These are phyloP conservation scores for Phalanger gymnotis DNA, from an alignment of 2,797 vertebrate genomes.

Conservation along the genomic window DNA sequence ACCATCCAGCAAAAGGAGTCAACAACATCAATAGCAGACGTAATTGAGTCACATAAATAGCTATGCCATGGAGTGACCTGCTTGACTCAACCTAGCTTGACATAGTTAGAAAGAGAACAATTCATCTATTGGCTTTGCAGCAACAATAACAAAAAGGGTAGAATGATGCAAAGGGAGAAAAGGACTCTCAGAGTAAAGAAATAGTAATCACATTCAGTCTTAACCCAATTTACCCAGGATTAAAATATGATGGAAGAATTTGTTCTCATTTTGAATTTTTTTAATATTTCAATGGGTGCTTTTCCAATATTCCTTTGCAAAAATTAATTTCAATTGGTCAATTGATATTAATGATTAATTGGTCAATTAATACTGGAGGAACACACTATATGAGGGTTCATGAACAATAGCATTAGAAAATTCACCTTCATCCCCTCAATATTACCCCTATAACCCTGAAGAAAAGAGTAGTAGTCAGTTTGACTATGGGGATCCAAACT, in stretches of 20 bases:
- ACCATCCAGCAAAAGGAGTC: background rate
- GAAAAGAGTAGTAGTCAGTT: background rate
- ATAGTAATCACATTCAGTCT: background rate
- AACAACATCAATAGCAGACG: background rate
- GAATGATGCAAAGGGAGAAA: background rate
- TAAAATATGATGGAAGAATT: background rate
- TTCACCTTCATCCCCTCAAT: background rate
- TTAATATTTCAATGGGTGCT: background rate
- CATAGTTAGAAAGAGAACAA: background rate
- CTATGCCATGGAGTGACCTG: background rate
- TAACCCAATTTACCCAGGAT: background rate
- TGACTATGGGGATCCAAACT: background rate
- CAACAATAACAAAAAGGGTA: background rate
- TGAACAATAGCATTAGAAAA: background rate
- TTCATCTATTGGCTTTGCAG: background rate
- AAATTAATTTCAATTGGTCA: background rate
- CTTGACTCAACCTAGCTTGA: background rate
- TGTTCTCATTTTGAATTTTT: background rate
- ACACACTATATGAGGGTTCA: background rate
- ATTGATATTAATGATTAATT: background rate
- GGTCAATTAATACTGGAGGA: background rate
- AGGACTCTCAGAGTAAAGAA: background rate
- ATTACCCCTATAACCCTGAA: background rate
- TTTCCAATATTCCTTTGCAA: background rate
- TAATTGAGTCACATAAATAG: background rate